A percentile compares a stretch with the other conserved stretches of the same genome.
These are phyloP conservation scores for Macrochelys suwanniensis DNA, from an alignment of 2,797 vertebrate genomes.

Conservation along the genomic window DNA sequence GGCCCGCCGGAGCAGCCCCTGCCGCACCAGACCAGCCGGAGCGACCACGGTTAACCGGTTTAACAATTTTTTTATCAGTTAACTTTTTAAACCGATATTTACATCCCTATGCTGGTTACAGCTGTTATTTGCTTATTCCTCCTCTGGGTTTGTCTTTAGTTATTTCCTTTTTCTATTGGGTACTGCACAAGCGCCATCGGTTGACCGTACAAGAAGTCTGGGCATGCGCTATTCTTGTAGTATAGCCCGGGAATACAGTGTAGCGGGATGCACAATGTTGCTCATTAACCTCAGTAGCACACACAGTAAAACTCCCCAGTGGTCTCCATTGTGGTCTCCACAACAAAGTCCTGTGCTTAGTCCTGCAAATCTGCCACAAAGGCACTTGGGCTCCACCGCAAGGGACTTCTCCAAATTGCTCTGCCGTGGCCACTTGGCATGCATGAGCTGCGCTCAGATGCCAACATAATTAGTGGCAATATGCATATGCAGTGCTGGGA, in stretches of 20 bases:
- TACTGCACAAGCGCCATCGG: neutral
- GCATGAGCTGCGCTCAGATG: neutral
- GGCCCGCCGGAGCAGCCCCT: too few relatives aligned
- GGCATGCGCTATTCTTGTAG: accelerated
- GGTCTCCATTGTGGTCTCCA: neutral
- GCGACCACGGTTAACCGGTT: too few relatives aligned
- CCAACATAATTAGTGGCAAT: neutral
- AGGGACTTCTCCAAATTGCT: neutral
- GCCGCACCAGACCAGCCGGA: too few relatives aligned
- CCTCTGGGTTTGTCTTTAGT: neutral
- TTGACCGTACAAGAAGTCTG: neutral
- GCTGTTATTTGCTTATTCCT: conserved; percentile 2
- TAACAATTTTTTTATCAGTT: too few relatives aligned
- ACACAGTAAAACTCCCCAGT: neutral
- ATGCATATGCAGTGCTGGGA: neutral
- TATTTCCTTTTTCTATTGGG: neutral
- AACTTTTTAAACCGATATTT: too few relatives aligned
- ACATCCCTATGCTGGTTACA: neutral
- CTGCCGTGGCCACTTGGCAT: neutral
- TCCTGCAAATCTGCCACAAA: neutral
- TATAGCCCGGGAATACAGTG: neutral
- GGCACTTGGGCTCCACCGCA: neutral
- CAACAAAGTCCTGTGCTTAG: neutral
- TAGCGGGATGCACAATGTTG: neutral
- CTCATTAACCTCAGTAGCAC: neutral